Evolutionary conservation across 2,113 vertebrate genomes (phyloP), one percentile per base, ranked within the genome.

Genomic region (Eidolon helvum): DNA sequence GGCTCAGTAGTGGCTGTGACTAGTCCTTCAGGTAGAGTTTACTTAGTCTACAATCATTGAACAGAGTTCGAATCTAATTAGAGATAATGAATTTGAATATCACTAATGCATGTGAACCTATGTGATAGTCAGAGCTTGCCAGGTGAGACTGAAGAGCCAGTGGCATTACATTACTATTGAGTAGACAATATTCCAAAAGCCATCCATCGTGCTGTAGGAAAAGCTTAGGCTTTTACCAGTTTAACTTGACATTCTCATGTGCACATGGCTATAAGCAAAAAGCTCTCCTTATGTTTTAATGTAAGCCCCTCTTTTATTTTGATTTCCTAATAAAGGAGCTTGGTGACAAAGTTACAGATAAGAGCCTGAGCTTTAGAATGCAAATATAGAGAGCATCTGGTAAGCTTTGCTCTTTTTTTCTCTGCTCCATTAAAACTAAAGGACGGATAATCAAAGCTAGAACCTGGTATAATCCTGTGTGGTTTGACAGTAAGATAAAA

Each of bases 341-440:
- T 78, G 21, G 26, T 87, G 63, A 66, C 65, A 43, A 11, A 72
- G 24, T 88, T 75, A 33, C 71, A 86, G 65, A 21, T 69, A 91
- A 48, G 72, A 94, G 4, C 9, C 63, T 79, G 35, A 89, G 35
- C 48, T 91, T 95, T 79, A 74, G 40, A 87, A 87, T 83, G 78
- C 65, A 90, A 77, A 93, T 83, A 83, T 90, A 83, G 55, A 87
- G 63, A 83, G 10, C 38, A 84, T 59, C 40, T 45, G 26, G 50
- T 87, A 90, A 88, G 50, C n/a, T 68, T 83, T 83, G 22, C 90
- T 77, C 0, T 90, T 74, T 87, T 92, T 63, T 26, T 90, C 5
- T 90, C 75, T 65, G 18, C n/a, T 55, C 90, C 93, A 66, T 90
- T 96, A 90, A 93, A 95, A 77, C 19, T 77, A 33, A 69, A 85